These are phyloP conservation scores for Melierax canorus DNA, from an alignment of 2,113 vertebrate species.

Conservation along the genomic window DNA sequence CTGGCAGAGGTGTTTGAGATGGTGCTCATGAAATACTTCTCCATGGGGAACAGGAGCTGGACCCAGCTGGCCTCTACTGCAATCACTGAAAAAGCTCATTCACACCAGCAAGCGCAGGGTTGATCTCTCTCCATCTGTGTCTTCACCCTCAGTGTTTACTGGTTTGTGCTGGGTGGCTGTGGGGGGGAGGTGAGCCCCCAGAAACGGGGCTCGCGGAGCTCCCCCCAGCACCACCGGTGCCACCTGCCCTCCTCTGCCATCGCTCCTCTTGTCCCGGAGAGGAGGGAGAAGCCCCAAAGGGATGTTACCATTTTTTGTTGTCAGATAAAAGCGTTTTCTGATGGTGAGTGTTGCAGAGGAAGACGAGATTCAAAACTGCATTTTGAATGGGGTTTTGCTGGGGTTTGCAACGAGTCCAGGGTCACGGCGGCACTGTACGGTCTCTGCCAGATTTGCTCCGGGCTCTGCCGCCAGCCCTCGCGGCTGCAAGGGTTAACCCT, in stretches of 20 bases:
- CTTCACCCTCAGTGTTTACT: neutral
- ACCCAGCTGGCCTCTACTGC: neutral
- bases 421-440: neutral
- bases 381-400: neutral
- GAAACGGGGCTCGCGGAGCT: rapidly evolving
- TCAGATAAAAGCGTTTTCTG: neutral
- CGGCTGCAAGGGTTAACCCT: too few relatives aligned
- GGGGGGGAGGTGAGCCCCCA: neutral
- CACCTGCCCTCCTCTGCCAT: neutral
- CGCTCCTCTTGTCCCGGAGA: neutral
- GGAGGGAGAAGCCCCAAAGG: neutral
- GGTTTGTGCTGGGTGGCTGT: neutral
- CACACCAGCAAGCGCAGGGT: neutral
- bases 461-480: neutral
- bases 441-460: too few relatives aligned
- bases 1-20: neutral
- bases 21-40: neutral
- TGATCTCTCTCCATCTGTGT: rapidly evolving
- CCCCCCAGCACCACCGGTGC: rapidly evolving
- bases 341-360: neutral
- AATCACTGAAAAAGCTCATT: neutral
- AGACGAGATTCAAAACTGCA: neutral
- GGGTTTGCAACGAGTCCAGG: rapidly evolving
- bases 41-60: neutral
- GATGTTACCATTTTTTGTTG: neutral